Evolutionary conservation across 2,888 invertebrate species (phyloP).

Genomic region (Scaeva pyrastri): DNA sequence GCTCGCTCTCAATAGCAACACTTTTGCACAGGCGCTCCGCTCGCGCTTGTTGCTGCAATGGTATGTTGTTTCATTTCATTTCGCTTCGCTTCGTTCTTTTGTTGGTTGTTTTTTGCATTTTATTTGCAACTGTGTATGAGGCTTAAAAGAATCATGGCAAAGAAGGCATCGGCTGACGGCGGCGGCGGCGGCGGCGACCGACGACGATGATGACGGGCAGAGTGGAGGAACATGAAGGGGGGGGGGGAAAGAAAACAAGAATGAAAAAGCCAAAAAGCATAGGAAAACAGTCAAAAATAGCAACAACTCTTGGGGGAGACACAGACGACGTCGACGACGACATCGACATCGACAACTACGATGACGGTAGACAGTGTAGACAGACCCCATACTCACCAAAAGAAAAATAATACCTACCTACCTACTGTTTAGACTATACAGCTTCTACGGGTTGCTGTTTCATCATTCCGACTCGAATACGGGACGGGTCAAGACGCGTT

Average conservation of each 20-base stretch:
- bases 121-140: constrained; percentile 60
- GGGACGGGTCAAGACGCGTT: constrained; percentile 79
- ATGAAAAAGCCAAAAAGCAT: constrained; percentile 42
- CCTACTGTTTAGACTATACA: constrained; percentile 54
- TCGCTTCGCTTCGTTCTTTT: neutral
- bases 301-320: constrained; percentile 65
- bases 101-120: constrained; percentile 40
- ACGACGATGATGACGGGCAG: too few species aligned
- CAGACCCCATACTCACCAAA: constrained; percentile 57
- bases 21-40: constrained; percentile 42
- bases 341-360: constrained; percentile 8
- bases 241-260: constrained; percentile 23
- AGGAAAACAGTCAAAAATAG: constrained; percentile 52
- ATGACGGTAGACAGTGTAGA: constrained; percentile 40
- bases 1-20: constrained; percentile 30
- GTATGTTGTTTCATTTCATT: constrained; percentile 11
- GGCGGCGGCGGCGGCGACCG: too few species aligned
- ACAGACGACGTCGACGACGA: constrained; percentile 41
- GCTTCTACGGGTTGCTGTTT: constrained; percentile 76
- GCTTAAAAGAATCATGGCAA: constrained; percentile 34
- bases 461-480: constrained; percentile 80
- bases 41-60: constrained; percentile 52
- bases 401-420: constrained; percentile 20
- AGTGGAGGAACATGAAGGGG: constrained; percentile 24
- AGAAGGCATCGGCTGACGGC: too few species aligned